A percentile compares a stretch with the other conserved stretches of the same genome.
Evolutionary conservation across 2,888 invertebrate species (phyloP).

Genomic region (Acrobasis repandana): DNA sequence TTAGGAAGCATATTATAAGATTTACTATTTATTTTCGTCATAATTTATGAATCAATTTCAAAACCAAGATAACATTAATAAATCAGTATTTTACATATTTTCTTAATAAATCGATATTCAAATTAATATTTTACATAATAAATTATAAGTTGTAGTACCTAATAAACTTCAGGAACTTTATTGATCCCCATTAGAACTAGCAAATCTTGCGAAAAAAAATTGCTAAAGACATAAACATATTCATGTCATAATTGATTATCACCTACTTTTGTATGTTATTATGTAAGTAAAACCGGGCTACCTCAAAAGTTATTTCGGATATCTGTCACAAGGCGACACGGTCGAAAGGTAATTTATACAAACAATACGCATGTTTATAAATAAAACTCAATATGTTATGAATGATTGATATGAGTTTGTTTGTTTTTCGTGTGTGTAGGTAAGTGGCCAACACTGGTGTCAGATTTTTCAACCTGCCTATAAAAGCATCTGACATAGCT

Average conservation of each 20-base stretch:
- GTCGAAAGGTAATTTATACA: not conserved
- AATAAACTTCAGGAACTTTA: not conserved
- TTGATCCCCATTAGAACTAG: not conserved
- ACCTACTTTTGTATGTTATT: not conserved
- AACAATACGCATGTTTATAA: too few species aligned
- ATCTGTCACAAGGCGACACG: not conserved
- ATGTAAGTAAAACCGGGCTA: conserved; percentile 1
- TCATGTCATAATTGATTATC: not conserved
- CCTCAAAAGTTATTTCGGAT: not conserved
- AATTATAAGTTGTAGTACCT: not conserved
- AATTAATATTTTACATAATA: not conserved
- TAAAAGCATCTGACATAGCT: too few species aligned
- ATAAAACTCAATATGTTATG: too few species aligned
- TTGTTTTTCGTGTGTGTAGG: too few species aligned
- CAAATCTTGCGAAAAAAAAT: not conserved
- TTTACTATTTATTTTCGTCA: too few species aligned
- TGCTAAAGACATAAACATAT: not conserved
- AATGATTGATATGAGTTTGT: too few species aligned
- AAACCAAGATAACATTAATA: too few species aligned
- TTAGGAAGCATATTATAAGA: too few species aligned
- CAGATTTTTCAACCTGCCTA: too few species aligned
- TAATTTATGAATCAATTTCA: too few species aligned
- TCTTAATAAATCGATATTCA: not conserved
- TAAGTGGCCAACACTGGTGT: too few species aligned
- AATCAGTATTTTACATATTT: too few species aligned